phyloP scores from a whole-genome alignment of 2,113 vertebrate genomes.

The Paralichthys olivaceus region DNA sequence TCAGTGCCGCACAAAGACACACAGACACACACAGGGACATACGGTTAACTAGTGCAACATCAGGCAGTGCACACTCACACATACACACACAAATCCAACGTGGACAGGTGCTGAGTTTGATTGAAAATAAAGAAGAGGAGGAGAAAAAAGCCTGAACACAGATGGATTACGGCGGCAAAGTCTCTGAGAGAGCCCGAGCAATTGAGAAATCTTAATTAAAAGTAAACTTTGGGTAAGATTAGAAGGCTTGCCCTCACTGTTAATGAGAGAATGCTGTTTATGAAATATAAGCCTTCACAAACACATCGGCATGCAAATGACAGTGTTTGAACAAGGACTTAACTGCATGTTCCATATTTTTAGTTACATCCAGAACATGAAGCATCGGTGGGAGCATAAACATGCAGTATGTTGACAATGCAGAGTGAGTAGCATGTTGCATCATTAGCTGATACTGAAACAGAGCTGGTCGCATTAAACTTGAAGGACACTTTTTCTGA shows the following conservation, averaged over 20 bases:
- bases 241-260: conserved; percentile 56
- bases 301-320: conserved; percentile 68
- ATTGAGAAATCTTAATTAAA: conserved; percentile 78
- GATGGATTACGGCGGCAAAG: conserved; percentile 63
- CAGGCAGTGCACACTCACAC: conserved; percentile 12
- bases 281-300: conserved; percentile 65
- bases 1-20: neutral
- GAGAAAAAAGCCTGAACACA: conserved; percentile 58
- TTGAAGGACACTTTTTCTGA: neutral
- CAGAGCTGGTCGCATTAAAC: neutral
- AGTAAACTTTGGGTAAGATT: conserved; percentile 78
- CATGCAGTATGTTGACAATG: conserved; percentile 18
- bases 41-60: neutral
- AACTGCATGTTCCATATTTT: conserved; percentile 51
- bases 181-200: conserved; percentile 56
- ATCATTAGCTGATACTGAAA: neutral
- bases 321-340: conserved; percentile 52
- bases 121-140: conserved; percentile 47
- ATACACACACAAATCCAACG: conserved; percentile 19
- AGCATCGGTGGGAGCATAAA: neutral
- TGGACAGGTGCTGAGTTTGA: conserved; percentile 60
- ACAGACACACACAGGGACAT: neutral
- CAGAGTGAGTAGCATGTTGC: conserved; percentile 1
- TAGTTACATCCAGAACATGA: conserved; percentile 19
- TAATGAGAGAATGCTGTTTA: conserved; percentile 72